Base-by-base conservation (phyloP, 1,140 invertebrate genomes). In the Papilio dardanus region DNA sequence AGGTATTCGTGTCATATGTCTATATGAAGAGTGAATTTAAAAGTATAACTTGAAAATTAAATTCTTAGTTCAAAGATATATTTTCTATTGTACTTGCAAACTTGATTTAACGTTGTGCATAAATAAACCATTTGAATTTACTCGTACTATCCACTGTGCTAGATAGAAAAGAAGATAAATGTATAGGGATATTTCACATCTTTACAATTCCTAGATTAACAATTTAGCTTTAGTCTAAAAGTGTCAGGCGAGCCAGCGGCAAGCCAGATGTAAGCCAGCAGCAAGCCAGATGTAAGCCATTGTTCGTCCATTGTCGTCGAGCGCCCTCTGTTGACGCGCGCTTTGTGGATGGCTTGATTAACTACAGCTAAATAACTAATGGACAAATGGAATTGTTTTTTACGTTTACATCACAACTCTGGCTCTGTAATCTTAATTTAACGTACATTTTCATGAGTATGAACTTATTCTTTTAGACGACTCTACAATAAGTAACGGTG, bases 191-290 rank as follows among this genome's bases (percentile, higher is more conserved):
- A 40, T 69, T 69, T 69, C 67, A 69, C 31, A 69, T 69, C 67
- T 69, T 69, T 69, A 40, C 67, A 35, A 69, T 69, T 40, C 35
- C 67, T 69, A 69, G 33, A 69, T 69, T 40, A 33, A 69, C 67
- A 21, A 69, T 69, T 69, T 69, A 69, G 19, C 67, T 42, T 2
- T 7, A 69, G 35, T 69, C 67, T 69, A 42, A 68, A 68, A 69
- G 31, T 37, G 66, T 40, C 67, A 37, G 31, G 31, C 65, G 12
- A 19, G n/a, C n/a, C n/a, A n/a, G n/a, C n/a, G n/a, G n/a, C n/a
- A 31, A 46, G 42, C 42, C 42, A 42, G 16, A 14, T 14, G 42
- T n/a, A 46, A 46, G n/a, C 42, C 42, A 46, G 42, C 40, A 16
- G 40, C 16, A 46, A 46, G 42, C 42, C 42, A 46, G 42, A 3